Evolutionary conservation across 2,888 invertebrate genomes (phyloP).

Genomic region (Drosophila subquinaria): DNA sequence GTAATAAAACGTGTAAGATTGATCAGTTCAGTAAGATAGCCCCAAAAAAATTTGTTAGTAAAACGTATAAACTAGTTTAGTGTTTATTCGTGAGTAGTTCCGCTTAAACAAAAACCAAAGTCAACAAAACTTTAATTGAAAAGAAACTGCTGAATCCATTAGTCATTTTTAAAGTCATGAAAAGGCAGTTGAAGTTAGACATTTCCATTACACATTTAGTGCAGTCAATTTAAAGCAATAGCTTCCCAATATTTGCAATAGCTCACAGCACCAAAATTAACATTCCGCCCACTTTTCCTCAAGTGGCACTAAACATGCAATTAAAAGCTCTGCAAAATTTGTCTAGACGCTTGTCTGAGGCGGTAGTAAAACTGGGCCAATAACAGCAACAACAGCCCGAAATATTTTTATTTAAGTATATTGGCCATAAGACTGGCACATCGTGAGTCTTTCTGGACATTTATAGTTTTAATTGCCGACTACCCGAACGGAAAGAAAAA

Average conservation of each 20-base stretch:
- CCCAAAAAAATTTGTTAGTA: background rate
- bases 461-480: conserved; percentile 56
- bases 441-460: conserved; percentile 44
- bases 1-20: no score
- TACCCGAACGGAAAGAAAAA: conserved; percentile 32
- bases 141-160: background rate
- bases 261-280: conserved; percentile 29
- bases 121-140: conserved; percentile 11
- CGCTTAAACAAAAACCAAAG: background rate
- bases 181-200: conserved; percentile 3
- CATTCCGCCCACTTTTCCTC: conserved; percentile 38
- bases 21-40: no score
- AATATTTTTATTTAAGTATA: conserved; percentile 33
- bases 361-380: conserved; percentile 43
- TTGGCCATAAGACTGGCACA: conserved; percentile 50
- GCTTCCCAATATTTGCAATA: conserved; percentile 31
- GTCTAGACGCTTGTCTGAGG: conserved; percentile 60
- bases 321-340: conserved; percentile 61
- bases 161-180: background rate
- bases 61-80: background rate
- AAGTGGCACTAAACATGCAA: conserved; percentile 63
- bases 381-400: conserved; percentile 33
- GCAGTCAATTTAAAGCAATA: conserved; percentile 8
- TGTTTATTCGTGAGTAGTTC: background rate
- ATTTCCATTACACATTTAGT: conserved; percentile 20